phyloP scores from a whole-genome alignment of 2,888 invertebrate species.

The Steromphala cineraria region DNA sequence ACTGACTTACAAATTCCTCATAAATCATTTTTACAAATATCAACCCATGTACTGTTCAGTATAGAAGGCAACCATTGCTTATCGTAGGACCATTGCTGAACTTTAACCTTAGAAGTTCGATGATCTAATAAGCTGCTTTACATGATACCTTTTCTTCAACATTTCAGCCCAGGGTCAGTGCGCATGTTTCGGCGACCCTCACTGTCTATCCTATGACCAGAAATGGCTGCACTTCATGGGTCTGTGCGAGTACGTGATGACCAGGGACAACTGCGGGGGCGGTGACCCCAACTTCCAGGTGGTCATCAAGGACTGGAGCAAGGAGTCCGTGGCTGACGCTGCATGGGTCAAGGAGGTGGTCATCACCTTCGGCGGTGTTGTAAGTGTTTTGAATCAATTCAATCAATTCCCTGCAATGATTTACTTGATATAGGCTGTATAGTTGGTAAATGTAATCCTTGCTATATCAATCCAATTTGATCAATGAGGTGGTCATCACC shows the following conservation, averaged over 20 bases:
- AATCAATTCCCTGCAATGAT: too few relatives aligned
- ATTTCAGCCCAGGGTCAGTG: slow-evolving; percentile 61
- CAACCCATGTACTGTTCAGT: too few relatives aligned
- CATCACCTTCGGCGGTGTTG: slow-evolving; percentile 39
- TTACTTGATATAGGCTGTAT: too few relatives aligned
- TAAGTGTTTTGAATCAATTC: slow-evolving; percentile 32
- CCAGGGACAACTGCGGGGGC: slow-evolving; percentile 56
- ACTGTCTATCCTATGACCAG: slow-evolving; percentile 63
- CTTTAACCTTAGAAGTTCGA: background rate
- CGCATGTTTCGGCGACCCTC: slow-evolving; percentile 71
- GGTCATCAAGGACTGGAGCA: slow-evolving; percentile 40
- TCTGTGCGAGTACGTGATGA: slow-evolving; percentile 63
- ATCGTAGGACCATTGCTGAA: background rate
- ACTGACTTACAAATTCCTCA: too few relatives aligned
- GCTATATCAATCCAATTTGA: too few relatives aligned
- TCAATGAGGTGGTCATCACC: too few relatives aligned
- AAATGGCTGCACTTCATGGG: slow-evolving; percentile 64
- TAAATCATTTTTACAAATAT: too few relatives aligned
- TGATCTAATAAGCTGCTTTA: background rate
- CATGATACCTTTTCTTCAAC: background rate
- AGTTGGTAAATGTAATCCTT: too few relatives aligned
- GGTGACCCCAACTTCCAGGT: slow-evolving; percentile 49
- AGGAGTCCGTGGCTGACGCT: slow-evolving; percentile 18
- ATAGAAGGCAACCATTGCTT: too few relatives aligned
- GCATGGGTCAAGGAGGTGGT: slow-evolving; percentile 63